Percentiles rank a stretch among this genome's conserved stretches.
Evolutionary conservation across 1,140 invertebrate genomes (phyloP).

Genomic region (Brachionus plicatilis): DNA sequence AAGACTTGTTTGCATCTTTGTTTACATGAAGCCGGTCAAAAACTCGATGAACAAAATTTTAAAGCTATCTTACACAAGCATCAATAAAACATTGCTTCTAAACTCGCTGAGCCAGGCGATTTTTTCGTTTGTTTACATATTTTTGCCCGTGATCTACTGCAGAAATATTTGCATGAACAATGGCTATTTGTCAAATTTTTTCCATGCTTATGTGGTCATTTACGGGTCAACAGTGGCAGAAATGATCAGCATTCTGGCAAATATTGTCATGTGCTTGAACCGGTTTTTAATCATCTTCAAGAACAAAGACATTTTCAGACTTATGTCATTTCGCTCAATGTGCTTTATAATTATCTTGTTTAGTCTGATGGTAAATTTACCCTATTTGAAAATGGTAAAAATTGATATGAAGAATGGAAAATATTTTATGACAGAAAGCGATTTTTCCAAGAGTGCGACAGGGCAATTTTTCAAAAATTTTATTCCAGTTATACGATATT

Average conservation of each 20-base stretch:
- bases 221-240: not conserved
- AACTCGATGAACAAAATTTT: not conserved
- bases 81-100: not conserved
- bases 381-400: not conserved
- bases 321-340: not conserved
- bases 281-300: constrained; percentile 17
- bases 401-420: not conserved
- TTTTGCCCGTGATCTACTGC: not conserved
- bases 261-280: not conserved
- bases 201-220: not conserved
- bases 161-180: not conserved
- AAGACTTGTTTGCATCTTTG: not conserved
- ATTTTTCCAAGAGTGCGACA: not conserved
- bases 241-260: not conserved
- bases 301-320: not conserved
- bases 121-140: not conserved
- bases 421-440: not conserved
- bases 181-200: not conserved
- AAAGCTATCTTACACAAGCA: not conserved
- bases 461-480: not conserved
- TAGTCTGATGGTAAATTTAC: not conserved
- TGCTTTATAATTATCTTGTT: not conserved
- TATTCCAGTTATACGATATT: not conserved
- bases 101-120: not conserved
- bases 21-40: not conserved